A percentile compares a stretch with the other conserved stretches of the same genome.
Conservation (phyloP, 2,797 vertebrate genomes). For the Xenops minutus region DNA sequence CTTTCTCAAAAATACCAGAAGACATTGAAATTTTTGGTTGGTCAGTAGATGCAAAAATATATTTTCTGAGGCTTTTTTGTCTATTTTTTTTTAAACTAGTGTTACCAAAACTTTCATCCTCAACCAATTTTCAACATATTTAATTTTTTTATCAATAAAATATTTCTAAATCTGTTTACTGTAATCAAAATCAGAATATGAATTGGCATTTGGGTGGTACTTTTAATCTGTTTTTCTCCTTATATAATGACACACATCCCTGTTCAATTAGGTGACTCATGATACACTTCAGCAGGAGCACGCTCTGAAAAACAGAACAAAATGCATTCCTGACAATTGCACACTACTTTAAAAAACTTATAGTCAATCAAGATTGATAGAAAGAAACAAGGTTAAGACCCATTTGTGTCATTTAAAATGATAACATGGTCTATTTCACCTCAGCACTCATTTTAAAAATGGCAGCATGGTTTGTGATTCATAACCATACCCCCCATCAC, state of each 20-base stretch:
- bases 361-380: slow-evolving; percentile 27
- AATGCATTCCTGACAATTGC: slow-evolving; percentile 52
- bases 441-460: slow-evolving; percentile 2
- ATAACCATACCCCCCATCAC: slow-evolving; percentile 22
- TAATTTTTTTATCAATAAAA: not conserved
- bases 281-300: slow-evolving; percentile 12
- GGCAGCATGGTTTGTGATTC: slow-evolving; percentile 51
- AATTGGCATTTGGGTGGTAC: not conserved
- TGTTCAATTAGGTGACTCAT: slow-evolving; percentile 72
- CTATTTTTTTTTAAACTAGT: not conserved
- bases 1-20: not conserved
- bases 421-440: slow-evolving; percentile 33
- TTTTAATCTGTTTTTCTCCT: slow-evolving; percentile 55
- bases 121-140: not conserved
- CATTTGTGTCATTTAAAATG: slow-evolving; percentile 26
- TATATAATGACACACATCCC: slow-evolving; percentile 64
- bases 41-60: not conserved
- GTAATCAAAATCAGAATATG: slow-evolving; percentile 38
- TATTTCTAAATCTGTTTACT: not conserved
- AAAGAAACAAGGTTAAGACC: slow-evolving; percentile 48
- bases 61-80: not conserved
- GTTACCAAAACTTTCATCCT: not conserved
- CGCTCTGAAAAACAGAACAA: slow-evolving; percentile 40
- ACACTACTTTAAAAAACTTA: slow-evolving; percentile 33
- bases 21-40: not conserved